A percentile compares a stretch with the other conserved stretches of the same genome.
Evolutionary conservation across 92 coral and sea anemone species (phyloP).

Genomic region (Zoanthus solanderi): DNA sequence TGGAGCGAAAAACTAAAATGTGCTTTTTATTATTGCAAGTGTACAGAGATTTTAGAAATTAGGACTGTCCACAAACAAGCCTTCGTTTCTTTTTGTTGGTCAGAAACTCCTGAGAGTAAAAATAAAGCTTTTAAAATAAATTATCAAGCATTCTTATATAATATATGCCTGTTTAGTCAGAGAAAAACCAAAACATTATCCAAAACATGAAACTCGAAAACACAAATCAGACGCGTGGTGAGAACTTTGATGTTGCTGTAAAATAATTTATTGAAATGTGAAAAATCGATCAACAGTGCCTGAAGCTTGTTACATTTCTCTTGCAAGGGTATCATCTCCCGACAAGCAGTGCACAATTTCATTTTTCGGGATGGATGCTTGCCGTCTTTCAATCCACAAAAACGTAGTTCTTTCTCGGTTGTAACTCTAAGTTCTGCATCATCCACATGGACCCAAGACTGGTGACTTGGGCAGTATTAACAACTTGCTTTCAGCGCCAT

Average conservation of each 20-base stretch:
- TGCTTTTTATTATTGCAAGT: neutral
- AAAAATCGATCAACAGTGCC: constrained; percentile 2
- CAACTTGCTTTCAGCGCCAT: constrained; percentile 38
- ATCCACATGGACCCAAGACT: constrained; percentile 14
- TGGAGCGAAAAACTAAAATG: neutral
- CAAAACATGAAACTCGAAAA: constrained; percentile 1
- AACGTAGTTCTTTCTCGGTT: neutral
- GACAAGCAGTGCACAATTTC: constrained; percentile 43
- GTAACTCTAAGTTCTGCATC: neutral
- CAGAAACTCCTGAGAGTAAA: neutral
- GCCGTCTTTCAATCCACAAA: constrained; percentile 48
- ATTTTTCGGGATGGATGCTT: constrained; percentile 46
- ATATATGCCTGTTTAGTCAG: neutral
- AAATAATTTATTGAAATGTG: neutral
- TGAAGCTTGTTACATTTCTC: constrained; percentile 14
- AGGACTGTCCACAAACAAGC: constrained; percentile 7
- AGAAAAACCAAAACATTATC: neutral
- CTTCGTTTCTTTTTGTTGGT: constrained; percentile 2
- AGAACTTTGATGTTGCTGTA: neutral
- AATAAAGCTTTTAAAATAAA: neutral
- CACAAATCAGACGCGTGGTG: neutral
- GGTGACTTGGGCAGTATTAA: constrained; percentile 5
- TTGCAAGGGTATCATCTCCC: constrained; percentile 17
- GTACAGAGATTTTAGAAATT: constrained; percentile 2
- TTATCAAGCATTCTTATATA: neutral